These are phyloP conservation scores for Aelia acuminata DNA, from an alignment of 2,888 invertebrate species.

Conservation along the genomic window DNA sequence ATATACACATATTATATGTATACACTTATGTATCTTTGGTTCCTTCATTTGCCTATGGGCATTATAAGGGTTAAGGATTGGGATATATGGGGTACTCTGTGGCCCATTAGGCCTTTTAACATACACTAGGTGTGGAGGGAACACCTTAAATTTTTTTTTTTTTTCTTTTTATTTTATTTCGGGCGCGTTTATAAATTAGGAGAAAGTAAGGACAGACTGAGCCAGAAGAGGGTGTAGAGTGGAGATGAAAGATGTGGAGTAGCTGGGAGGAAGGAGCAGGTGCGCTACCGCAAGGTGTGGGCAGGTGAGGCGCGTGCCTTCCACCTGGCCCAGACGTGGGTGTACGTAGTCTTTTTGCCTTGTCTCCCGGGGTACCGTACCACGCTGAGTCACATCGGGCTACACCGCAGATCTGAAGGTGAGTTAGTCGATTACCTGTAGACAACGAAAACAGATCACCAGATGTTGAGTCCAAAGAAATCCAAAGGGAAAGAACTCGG, in stretches of 20 bases:
- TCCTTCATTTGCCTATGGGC: too few relatives aligned
- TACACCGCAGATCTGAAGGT: slow-evolving; percentile 15
- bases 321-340: slow-evolving; percentile 23
- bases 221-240: not conserved
- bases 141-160: too few relatives aligned
- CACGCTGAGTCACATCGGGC: not conserved
- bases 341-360: not conserved
- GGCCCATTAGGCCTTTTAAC: too few relatives aligned
- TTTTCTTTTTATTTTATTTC: not conserved
- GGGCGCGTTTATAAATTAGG: not conserved
- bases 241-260: slow-evolving; percentile 8
- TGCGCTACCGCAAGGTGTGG: slow-evolving; percentile 14
- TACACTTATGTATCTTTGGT: too few relatives aligned
- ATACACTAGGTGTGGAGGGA: too few relatives aligned
- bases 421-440: not conserved
- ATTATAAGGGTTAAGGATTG: too few relatives aligned
- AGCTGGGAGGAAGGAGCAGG: slow-evolving; percentile 3
- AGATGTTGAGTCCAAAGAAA: not conserved
- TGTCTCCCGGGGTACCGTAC: not conserved
- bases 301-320: slow-evolving; percentile 20
- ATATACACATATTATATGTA: too few relatives aligned
- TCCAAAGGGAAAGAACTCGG: not conserved
- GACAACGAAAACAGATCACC: not conserved
- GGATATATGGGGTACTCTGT: too few relatives aligned
- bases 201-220: not conserved